phyloP scores from a whole-genome alignment of 2,797 vertebrate species.

The Catharus ustulatus region DNA sequence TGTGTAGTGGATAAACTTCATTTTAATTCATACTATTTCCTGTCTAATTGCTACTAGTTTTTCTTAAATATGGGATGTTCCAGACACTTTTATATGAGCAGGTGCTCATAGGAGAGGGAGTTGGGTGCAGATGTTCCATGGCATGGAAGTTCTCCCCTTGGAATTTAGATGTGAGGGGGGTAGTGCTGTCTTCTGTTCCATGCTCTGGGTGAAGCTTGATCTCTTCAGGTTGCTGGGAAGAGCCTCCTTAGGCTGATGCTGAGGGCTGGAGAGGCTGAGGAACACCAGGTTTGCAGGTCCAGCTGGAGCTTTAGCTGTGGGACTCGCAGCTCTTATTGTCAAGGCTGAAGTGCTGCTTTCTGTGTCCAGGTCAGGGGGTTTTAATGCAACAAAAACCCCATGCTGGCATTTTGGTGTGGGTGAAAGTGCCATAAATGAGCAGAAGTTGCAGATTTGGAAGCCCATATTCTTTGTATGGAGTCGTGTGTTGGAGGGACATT shows the following conservation, averaged over 20 bases:
- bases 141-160: not conserved
- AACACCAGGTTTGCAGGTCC: fast-evolving
- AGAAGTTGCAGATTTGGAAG: not conserved
- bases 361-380: fast-evolving
- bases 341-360: not conserved
- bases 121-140: not conserved
- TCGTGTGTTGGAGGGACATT: not conserved
- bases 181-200: fast-evolving
- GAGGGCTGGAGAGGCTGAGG: not conserved
- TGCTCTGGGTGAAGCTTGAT: not conserved
- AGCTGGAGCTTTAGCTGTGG: not conserved
- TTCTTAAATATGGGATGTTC: not conserved
- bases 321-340: not conserved
- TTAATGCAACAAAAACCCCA: not conserved
- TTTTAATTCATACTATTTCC: not conserved
- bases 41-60: not conserved
- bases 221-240: not conserved
- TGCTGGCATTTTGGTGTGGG: not conserved
- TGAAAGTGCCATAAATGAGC: not conserved
- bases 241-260: not conserved
- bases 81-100: fast-evolving
- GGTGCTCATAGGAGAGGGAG: fast-evolving
- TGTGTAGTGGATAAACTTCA: not conserved
- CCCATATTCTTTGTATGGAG: not conserved
- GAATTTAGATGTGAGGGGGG: not conserved